Evolutionary conservation across 2,888 invertebrate genomes (phyloP).

Genomic region (Leucophenga montana): DNA sequence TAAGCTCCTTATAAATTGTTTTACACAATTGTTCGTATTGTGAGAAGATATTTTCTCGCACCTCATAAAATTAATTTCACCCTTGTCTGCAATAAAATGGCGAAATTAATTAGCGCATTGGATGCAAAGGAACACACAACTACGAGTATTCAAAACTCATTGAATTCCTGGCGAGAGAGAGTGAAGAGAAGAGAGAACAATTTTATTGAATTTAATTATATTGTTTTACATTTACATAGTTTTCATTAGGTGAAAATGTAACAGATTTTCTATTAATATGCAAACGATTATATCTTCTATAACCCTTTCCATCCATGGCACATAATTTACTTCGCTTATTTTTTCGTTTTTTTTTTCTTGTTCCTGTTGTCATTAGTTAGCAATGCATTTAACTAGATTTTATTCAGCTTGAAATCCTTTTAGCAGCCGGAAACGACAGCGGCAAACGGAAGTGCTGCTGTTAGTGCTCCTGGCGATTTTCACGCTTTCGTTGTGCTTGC

Average conservation of each 20-base stretch:
- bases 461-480: neutral
- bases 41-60: too few relatives aligned
- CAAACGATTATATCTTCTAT: neutral
- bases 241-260: neutral
- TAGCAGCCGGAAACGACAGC: slow-evolving; percentile 10
- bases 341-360: neutral
- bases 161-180: too few relatives aligned
- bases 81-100: too few relatives aligned
- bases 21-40: too few relatives aligned
- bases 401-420: slow-evolving; percentile 10
- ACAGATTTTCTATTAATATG: neutral
- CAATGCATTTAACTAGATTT: neutral
- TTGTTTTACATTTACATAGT: too few relatives aligned
- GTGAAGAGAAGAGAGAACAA: too few relatives aligned
- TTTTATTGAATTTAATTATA: too few relatives aligned
- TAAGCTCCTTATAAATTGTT: too few relatives aligned
- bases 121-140: too few relatives aligned
- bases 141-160: too few relatives aligned
- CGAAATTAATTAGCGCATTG: too few relatives aligned
- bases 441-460: neutral
- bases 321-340: neutral
- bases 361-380: slow-evolving; percentile 9
- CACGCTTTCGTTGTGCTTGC: neutral
- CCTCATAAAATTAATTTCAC: too few relatives aligned
- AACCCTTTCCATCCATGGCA: neutral